Base-by-base conservation (phyloP, 2,113 vertebrate species). In the Zosterops borbonicus region DNA sequence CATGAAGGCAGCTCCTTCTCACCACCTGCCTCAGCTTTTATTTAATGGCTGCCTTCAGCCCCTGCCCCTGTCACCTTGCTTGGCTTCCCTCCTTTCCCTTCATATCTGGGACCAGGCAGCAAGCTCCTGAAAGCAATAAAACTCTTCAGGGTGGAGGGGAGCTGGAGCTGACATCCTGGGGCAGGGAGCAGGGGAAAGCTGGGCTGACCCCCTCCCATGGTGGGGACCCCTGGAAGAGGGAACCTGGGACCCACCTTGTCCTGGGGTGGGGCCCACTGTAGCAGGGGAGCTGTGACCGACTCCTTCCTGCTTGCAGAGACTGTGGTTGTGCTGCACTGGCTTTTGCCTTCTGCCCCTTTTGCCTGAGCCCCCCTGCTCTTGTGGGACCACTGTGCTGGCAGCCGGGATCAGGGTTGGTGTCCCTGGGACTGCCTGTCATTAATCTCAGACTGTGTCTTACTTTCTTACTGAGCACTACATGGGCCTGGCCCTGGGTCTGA, bases 371-470 rank as follows among this genome's bases (percentile, higher is more conserved):
- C 58, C 46, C 65, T 70, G 74, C 75, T 10, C 16, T 5, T 5
- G 11, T 93, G 95, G 96, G 95, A 96, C 95, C 96, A 96, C 62
- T 3, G 28, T 71, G 78, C n/a, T 7, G 9, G 84, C 52, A 49
- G 5, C 87, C 0, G 2, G 28, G 79, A n/a, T 64, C 0, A 4
- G 49, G 53, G 27, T n/a, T 2, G 2, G 11, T 5, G 9, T 25
- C 83, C 56, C 78, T 0, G 2, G 42, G 58, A 9, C 90, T 91
- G 90, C 90, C 94, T 12, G 37, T 94, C 85, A 21, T 83, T 91
- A 59, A 95, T 80, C 95, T 94, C 82, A 75, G 89, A 73, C 90
- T 91, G 35, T 92, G 62, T 95, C 91, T 97, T 95, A 96, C 94
- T 96, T 97, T 95, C 95, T 95, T 96, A 96, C 75, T 96, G 92